Base-by-base conservation (phyloP, 2,888 invertebrate species). In the Amorpha juglandis region DNA sequence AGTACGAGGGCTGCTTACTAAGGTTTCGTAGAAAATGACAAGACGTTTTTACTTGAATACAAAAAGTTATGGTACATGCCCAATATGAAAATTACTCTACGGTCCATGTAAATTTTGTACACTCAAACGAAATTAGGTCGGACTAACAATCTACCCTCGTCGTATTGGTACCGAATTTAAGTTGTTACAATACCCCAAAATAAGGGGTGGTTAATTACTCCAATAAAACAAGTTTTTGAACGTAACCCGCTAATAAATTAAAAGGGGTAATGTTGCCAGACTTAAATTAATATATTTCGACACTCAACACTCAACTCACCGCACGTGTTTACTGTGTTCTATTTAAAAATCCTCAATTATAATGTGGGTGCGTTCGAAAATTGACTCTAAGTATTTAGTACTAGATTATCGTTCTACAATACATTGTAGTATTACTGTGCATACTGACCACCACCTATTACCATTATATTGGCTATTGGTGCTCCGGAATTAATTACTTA, bases 191-290 rank as follows among this genome's bases (percentile, higher is more conserved):
- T 19, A 58, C 19, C 50, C 38, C 42, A 42, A 58, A 58, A 42
- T 42, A 58, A 58, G 42, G 19, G 58, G 38, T 19, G 19, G 42
- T 11, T 42, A 42, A 58, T 42, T 58, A 38, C 42, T 38, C 42
- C 38, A 58, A 58, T 58, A 58, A 58, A 42, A 58, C 42, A 42
- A 58, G 58, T 42, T 58, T 58, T 58, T 58, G 38, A 58, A 42
- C 42, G 58, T 38, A 42, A 58, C 38, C 38, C 38, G 38, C 38
- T 38, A 58, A 58, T 58, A 58, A 58, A 42, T 58, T 58, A 6
- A 52, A 52, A 52, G 52, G 58, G 38, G 38, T 4, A 21, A 58
- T 58, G 58, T 58, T 58, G 42, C 42, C 38, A 27, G 52, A 11
- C 50, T 19, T 50, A 27, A 27, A 16, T 38, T 16, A 58, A 42